Evolutionary conservation across 2,113 vertebrate genomes (phyloP).

Genomic region (Misgurnus mizolepis): DNA sequence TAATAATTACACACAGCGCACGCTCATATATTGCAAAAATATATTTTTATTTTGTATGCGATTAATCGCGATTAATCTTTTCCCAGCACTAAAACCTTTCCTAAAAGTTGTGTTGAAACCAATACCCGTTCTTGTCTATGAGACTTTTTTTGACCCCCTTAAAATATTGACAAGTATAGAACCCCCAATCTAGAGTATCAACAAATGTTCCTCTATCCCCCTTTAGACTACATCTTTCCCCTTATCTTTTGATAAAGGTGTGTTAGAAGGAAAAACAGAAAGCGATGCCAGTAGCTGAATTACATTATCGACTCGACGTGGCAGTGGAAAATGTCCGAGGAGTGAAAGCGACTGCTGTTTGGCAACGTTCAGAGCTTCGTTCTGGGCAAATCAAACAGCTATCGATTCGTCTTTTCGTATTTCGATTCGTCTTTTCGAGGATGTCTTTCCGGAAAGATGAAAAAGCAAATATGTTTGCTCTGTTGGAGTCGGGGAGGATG

Average conservation of each 20-base stretch:
- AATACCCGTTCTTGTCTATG: too few species aligned
- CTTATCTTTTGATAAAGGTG: conserved; percentile 34
- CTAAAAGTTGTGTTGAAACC: too few species aligned
- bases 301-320: conserved; percentile 53
- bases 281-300: conserved; percentile 49
- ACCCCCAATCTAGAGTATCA: neutral
- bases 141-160: too few species aligned
- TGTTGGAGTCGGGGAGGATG: neutral
- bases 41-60: too few species aligned
- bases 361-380: conserved; percentile 47
- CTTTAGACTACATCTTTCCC: conserved; percentile 12
- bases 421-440: conserved; percentile 43
- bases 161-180: too few species aligned
- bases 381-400: conserved; percentile 47
- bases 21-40: too few species aligned
- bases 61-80: too few species aligned
- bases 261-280: conserved; percentile 29
- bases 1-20: too few species aligned
- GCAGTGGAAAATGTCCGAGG: conserved; percentile 52
- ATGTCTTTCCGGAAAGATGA: conserved; percentile 12
- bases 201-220: neutral
- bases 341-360: conserved; percentile 39
- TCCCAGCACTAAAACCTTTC: too few species aligned
- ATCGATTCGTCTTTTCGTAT: conserved; percentile 46
- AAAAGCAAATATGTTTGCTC: conserved; percentile 29